Evolutionary conservation across 2,797 vertebrate species (phyloP), one percentile per base, ranked within the genome.

Genomic region (Sphaeramia orbicularis): DNA sequence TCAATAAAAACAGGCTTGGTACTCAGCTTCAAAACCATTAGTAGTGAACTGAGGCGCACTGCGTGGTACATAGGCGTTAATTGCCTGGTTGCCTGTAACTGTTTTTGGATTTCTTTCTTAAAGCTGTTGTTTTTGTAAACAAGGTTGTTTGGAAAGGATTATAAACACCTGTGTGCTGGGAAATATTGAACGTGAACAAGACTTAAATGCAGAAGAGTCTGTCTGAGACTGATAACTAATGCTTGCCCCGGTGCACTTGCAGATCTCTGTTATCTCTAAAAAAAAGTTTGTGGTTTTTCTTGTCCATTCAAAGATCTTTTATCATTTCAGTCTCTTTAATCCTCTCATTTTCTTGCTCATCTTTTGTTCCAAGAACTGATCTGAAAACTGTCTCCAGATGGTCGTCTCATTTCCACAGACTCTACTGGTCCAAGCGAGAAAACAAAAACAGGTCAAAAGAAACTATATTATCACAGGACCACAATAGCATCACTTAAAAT

Each of bases 1-100:
- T 78, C 89, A 86, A 92, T 93, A 93, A 94, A 93, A 86, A 65
- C 69, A 81, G 61, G 43, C 79, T 79, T 81, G 88, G 76, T 88
- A 41, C 84, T 83, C 69, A 57, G 86, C 81, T 76, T 61, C 78
- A 82, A 86, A 58, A 88, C 85, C 87, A 89, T 91, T 87, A 91
- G 88, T 55, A 82, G 76, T 81, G 67, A 86, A 86, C 71, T 70
- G 60, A 79, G 83, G 81, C 82, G 50, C 76, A 80, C 81, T 14
- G 54, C 50, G 49, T 65, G 66, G 67, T 85, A 83, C 89, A 85
- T 71, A 86, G 88, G 86, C 80, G 83, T 87, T 91, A 91, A 91
- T 86, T 89, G 85, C 75, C 66, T 78, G 3, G 32, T 50, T 80
- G 76, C 76, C 81, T 49, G 66, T 85, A 86, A 86, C 79, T 69